Evolutionary conservation across 1,140 invertebrate genomes (phyloP).

Genomic region (Lutraria rhynchaena): DNA sequence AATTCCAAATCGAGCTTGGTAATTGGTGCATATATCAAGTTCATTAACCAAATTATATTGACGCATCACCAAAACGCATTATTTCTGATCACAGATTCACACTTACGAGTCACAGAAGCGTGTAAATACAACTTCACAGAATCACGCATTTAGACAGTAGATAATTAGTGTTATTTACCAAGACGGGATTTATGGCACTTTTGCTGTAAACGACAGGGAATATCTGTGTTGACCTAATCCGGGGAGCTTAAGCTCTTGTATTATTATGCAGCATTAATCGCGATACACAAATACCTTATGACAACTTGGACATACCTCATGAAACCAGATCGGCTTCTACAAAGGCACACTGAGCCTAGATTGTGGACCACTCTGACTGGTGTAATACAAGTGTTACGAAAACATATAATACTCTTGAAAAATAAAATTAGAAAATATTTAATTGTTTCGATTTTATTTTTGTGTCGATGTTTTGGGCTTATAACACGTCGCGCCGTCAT

Average conservation of each 20-base stretch:
- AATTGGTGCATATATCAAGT: too few species aligned
- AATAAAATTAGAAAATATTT: slow-evolving; percentile 48
- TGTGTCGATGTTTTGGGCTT: slow-evolving; percentile 41
- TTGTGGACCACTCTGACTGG: slow-evolving; percentile 1
- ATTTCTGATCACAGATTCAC: slow-evolving; percentile 20
- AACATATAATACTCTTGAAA: slow-evolving; percentile 21
- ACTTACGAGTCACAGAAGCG: slow-evolving; percentile 1
- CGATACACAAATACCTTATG: slow-evolving; percentile 27
- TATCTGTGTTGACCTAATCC: neutral
- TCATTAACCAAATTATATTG: too few species aligned
- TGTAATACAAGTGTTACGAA: slow-evolving; percentile 21
- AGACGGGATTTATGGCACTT: neutral
- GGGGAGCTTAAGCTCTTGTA: neutral
- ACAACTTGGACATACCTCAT: slow-evolving; percentile 15
- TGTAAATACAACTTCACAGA: slow-evolving; percentile 16
- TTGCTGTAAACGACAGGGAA: neutral
- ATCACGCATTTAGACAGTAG: slow-evolving; percentile 23
- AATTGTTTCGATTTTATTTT: slow-evolving; percentile 48
- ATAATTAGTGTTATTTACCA: slow-evolving; percentile 14
- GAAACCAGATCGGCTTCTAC: slow-evolving; percentile 2
- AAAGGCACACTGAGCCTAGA: slow-evolving; percentile 3
- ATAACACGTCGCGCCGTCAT: slow-evolving; percentile 20
- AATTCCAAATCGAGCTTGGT: too few species aligned
- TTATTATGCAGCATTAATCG: slow-evolving; percentile 28
- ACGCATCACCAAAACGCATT: too few species aligned